Base-by-base conservation (phyloP, 2,888 invertebrate genomes). In the Odontomyia ornata region DNA sequence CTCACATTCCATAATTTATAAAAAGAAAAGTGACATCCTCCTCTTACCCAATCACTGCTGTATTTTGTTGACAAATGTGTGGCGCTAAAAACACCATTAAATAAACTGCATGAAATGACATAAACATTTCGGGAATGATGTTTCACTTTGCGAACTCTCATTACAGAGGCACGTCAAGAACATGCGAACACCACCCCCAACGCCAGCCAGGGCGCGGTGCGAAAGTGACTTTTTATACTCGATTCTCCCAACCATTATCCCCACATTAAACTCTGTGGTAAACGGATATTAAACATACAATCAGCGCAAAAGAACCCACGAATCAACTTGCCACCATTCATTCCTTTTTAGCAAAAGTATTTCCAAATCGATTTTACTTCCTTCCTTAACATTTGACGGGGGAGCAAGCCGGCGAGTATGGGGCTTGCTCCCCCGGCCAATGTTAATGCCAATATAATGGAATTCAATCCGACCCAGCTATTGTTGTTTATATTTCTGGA, bases 401-500 rank as follows among this genome's bases (percentile, higher is more conserved):
- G n/a, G n/a, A n/a, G n/a, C n/a, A n/a, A n/a, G n/a, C n/a, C n/a
- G n/a, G n/a, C n/a, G n/a, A n/a, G n/a, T n/a, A n/a, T n/a, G n/a
- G n/a, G n/a, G n/a, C n/a, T 5, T 60, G 18, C 30, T 30, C n/a
- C 23, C 60, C 15, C 60, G 18, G 5, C 11, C 27, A 28, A 30
- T 64, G 27, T 64, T 64, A 64, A 30, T 30, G 64, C 30, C 30
- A 64, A 30, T 30, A 64, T 64, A 64, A 64, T 30, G 64, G 64
- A 64, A 64, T 28, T 64, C 64, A 27, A 64, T 64, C 30, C 64
- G 64, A 64, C 64, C 23, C 64, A 11, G 64, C n/a, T 25, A 30
- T 64, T 64, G 64, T 64, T 64, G 64, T 64, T 64, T 27, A 30
- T 15, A 64, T 30, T 64, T 64, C 23, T 64, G 30, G 64, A 64